phyloP scores from a whole-genome alignment of 2,113 vertebrate genomes.

The Hydrolagus affinis region DNA sequence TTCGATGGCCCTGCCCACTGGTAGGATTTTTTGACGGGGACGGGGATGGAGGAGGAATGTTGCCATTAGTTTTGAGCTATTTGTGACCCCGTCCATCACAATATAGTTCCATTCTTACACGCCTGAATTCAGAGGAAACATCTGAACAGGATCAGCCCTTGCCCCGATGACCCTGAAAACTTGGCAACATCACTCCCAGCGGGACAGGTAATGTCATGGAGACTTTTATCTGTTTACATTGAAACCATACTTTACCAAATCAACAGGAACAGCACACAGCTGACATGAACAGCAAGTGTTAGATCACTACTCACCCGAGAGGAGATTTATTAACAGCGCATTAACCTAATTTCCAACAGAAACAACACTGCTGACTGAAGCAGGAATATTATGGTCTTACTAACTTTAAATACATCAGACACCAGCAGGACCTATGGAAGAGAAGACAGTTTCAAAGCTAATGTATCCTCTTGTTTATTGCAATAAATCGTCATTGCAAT shows the following conservation, averaged over 20 bases:
- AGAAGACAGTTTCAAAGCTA: not conserved
- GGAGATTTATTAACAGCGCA: not conserved
- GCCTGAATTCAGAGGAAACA: slow-evolving; percentile 1
- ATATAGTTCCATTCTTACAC: not conserved
- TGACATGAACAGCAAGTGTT: not conserved
- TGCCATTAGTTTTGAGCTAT: not conserved
- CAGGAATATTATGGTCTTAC: not conserved
- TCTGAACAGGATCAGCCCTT: not conserved
- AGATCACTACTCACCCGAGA: not conserved
- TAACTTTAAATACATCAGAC: not conserved
- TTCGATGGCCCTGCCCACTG: too few relatives aligned
- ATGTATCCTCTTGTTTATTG: not conserved
- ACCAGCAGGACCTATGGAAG: not conserved
- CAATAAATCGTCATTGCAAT: too few relatives aligned
- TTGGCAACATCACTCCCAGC: too few relatives aligned
- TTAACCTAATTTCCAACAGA: slow-evolving; percentile 7
- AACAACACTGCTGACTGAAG: not conserved
- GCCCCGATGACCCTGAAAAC: not conserved
- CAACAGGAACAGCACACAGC: slow-evolving; percentile 13
- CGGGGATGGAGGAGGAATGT: not conserved
- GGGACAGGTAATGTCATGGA: too few relatives aligned
- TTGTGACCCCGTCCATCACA: not conserved
- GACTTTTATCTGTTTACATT: too few relatives aligned
- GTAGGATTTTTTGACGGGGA: not conserved
- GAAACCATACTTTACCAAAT: not conserved